Percentiles rank a stretch among this genome's conserved stretches.
Conservation (phyloP, 2,113 vertebrate genomes). For the Percina caprodes region DNA sequence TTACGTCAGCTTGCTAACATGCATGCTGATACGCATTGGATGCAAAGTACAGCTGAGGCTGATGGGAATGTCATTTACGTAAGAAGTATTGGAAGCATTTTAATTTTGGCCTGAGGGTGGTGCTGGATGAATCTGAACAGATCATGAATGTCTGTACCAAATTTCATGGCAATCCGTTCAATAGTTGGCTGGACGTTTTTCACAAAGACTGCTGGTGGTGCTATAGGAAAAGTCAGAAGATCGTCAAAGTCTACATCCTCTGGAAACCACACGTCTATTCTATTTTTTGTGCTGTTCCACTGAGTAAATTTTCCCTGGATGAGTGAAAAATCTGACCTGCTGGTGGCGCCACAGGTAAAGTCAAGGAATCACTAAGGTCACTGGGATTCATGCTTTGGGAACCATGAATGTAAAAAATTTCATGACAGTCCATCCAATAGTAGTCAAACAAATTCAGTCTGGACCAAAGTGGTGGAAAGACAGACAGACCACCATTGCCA, state of each 20-base stretch:
- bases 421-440: neutral
- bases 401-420: neutral
- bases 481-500: neutral
- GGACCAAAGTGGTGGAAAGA: neutral
- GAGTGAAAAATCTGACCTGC: neutral
- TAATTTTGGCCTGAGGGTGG: neutral
- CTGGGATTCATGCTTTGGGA: neutral
- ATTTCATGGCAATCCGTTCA: neutral
- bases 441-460: neutral
- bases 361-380: neutral
- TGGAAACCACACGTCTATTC: neutral
- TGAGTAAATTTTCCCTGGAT: neutral
- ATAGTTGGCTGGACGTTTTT: neutral
- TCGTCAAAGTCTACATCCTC: neutral
- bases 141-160: neutral
- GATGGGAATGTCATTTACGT: neutral
- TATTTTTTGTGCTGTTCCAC: neutral
- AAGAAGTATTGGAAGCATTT: neutral
- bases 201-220: neutral
- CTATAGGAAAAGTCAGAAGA: neutral
- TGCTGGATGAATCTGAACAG: neutral
- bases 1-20: neutral
- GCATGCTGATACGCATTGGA: neutral
- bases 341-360: neutral
- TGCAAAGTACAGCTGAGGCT: neutral